Evolutionary conservation across 2,113 vertebrate genomes (phyloP), one percentile per base, ranked within the genome.

Genomic region (Piprites chloris): DNA sequence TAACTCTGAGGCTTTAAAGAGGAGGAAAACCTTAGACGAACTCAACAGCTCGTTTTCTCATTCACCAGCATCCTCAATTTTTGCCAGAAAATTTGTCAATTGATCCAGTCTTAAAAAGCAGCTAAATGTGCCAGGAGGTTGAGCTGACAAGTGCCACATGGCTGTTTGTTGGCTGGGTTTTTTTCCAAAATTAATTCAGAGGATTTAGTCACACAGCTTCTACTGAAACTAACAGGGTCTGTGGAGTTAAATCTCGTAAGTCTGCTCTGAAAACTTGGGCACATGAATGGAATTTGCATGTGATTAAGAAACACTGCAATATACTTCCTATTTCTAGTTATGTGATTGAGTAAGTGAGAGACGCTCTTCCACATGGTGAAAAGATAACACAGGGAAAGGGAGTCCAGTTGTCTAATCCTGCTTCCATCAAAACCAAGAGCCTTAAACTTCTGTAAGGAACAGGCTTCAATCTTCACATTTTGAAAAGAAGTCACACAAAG

Each of bases 251-350:
- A 81, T 62, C 62, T 76, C 44, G 22, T 53, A 78, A 78, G 66
- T 58, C 69, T 89, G 58, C 49, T 82, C 69, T 79, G 77, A 91
- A 90, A 95, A 82, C 71, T 55, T 69, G 20, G 62, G 73, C 93
- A 79, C 62, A 30, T 53, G 47, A 95, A 91, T n/a, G 53, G 81
- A 89, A 94, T 95, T 89, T 91, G 74, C 74, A 66, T 52, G 82
- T 69, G 89, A 89, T 90, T 93, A 89, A 86, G 69, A 92, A 91
- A 46, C 21, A 13, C 74, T 65, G 67, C 46, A 52, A 61, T 58
- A 91, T 21, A 35, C n/a, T 85, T 91, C 82, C 26, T 56, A 61
- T 39, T 94, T 84, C 71, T 50, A 92, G 46, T 59, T 87, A 75
- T 3, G 30, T 30, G 89, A 18, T 52, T 72, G n/a, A 15, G 18